Base-by-base conservation (phyloP, 2,113 vertebrate species). In the Lagopus leucura region DNA sequence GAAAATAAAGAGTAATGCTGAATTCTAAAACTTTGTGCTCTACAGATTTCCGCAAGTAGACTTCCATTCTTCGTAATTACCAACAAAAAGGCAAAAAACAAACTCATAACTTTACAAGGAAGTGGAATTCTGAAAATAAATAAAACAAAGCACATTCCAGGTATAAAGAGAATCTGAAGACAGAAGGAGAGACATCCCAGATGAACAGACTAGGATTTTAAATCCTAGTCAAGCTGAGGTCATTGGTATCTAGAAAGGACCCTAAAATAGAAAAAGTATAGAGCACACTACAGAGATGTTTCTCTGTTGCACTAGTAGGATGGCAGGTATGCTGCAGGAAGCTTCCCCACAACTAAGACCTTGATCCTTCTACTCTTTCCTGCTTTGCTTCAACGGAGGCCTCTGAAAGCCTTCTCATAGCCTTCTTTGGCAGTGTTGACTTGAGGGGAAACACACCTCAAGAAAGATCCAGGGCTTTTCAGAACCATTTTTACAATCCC, bases 101-200 rank as follows among this genome's bases (percentile, higher is more conserved):
- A 71, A 67, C 10, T 24, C 58, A 4, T 1, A 42, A 60, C 11
- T 84, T 69, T 55, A 55, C 57, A 8, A 75, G 32, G 38, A 92
- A 80, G 11, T 78, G 30, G 3, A 5, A 42, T 70, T 82, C 58
- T 80, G 52, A 21, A 43, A 34, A 25, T 25, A 50, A 52, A 25
- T 25, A 91, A 36, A 92, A n/a, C 65, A 77, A 91, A 7, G 27
- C 8, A 50, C 0, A 2, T 78, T 83, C 88, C 24, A 81, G 19
- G 11, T 45, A 50, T 10, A 45, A 61, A 79, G 63, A 45, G 79
- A 65, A 73, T 54, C 13, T 0, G 0, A 85, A 89, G 12, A 5
- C 4, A 19, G 57, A 47, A 64, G 4, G 10, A 28, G 27, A 45
- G n/a, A 85, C 8, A 52, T 2, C 4, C 5, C 27, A 1, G 0